Conservation (phyloP, 1,140 invertebrate species). For the Berghia stephanieae region DNA sequence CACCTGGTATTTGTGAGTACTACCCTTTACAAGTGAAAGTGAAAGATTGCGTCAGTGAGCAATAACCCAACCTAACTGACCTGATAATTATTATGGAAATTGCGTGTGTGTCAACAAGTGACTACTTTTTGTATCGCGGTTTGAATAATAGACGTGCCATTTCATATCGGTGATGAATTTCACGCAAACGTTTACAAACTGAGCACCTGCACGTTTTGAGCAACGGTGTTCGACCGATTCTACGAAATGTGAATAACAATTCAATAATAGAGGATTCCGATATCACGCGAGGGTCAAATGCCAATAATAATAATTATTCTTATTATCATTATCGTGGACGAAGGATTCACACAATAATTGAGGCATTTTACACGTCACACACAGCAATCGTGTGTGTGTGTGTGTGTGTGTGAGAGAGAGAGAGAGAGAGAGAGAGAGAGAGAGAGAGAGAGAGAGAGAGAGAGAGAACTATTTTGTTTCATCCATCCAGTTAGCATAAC, state of each 20-base stretch:
- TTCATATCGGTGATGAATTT: too few relatives aligned
- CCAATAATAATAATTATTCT: conserved; percentile 4
- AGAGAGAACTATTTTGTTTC: too few relatives aligned
- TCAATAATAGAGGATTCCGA: background rate
- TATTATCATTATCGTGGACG: background rate
- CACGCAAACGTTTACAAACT: too few relatives aligned
- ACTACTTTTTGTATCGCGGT: too few relatives aligned
- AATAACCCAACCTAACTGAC: too few relatives aligned
- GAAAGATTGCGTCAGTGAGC: too few relatives aligned
- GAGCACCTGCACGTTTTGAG: background rate
- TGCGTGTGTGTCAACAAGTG: too few relatives aligned
- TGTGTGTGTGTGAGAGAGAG: conserved; percentile 13
- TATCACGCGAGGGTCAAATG: background rate
- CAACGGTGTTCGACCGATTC: background rate
- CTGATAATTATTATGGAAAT: too few relatives aligned
- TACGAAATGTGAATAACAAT: background rate
- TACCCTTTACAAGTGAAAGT: too few relatives aligned
- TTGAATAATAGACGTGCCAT: too few relatives aligned
- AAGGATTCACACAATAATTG: background rate
- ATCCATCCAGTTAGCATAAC: too few relatives aligned
- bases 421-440: conserved; percentile 2
- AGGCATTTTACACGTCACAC: background rate
- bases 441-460: conserved; percentile 5
- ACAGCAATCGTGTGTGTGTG: background rate
- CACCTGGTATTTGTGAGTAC: too few relatives aligned